A percentile compares a stretch with the other conserved stretches of the same genome.
Conservation (phyloP, 2,888 invertebrate species). For the Conchocele bisecta region DNA sequence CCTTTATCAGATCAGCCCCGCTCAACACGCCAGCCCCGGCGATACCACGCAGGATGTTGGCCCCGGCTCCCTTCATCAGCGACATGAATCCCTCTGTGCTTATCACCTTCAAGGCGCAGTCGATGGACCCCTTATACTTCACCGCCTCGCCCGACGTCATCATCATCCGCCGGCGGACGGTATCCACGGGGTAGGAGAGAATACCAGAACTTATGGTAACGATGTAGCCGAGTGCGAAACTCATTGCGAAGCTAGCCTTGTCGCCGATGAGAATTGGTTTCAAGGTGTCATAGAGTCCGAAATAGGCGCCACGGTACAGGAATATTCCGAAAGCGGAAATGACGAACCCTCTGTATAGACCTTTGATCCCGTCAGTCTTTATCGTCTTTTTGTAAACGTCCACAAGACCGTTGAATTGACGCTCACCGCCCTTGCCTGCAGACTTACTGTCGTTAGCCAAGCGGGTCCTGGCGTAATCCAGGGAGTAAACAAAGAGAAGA, state of each 20-base stretch:
- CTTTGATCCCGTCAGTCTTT: conserved; percentile 80
- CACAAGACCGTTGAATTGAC: conserved; percentile 94
- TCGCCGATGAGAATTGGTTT: conserved; percentile 81
- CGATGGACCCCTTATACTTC: conserved; percentile 90
- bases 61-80: conserved; percentile 92
- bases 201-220: conserved; percentile 95
- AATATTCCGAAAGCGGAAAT: conserved; percentile 82
- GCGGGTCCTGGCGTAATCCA: conserved; percentile 82
- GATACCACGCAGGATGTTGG: conserved; percentile 82
- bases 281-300: conserved; percentile 82
- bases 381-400: conserved; percentile 82
- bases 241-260: conserved; percentile 72
- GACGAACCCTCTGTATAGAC: conserved; percentile 83
- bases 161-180: conserved; percentile 97
- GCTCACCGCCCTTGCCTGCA: conserved; percentile 83
- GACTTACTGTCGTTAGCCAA: conserved; percentile 82
- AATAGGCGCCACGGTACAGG: conserved; percentile 83
- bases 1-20: conserved; percentile 81
- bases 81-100: conserved; percentile 91
- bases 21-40: conserved; percentile 82
- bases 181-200: conserved; percentile 98
- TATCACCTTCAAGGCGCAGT: conserved; percentile 95
- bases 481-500: conserved; percentile 82
- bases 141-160: conserved; percentile 91
- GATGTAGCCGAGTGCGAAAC: conserved; percentile 81